Conservation (phyloP, 1,140 invertebrate genomes). For the Nebria ingens region DNA sequence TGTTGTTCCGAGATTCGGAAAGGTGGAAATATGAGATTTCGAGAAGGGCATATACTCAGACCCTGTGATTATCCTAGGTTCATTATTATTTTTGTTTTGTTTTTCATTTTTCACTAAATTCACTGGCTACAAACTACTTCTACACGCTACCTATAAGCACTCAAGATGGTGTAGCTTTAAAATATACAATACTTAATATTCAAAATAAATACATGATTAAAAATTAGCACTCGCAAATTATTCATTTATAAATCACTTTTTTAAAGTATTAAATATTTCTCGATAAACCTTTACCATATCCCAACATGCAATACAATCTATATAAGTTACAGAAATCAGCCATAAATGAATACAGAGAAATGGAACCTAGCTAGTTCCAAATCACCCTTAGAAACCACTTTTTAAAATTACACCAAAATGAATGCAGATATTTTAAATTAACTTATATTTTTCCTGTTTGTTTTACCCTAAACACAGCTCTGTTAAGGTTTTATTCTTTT, state of each 20-base stretch:
- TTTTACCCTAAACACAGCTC: constrained; percentile 10
- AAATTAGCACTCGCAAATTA: neutral
- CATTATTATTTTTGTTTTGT: too few relatives aligned
- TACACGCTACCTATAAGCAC: constrained; percentile 30
- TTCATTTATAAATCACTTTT: constrained; percentile 19
- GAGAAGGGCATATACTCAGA: constrained; percentile 28
- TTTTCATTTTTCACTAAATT: constrained; percentile 24
- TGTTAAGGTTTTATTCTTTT: neutral
- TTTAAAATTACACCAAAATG: constrained; percentile 5
- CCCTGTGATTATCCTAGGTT: constrained; percentile 33
- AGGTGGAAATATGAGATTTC: constrained; percentile 5
- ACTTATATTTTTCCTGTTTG: neutral
- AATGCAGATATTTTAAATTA: neutral
- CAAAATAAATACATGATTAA: too few relatives aligned
- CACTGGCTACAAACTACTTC: constrained; percentile 31
- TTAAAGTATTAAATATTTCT: too few relatives aligned
- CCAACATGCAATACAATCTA: too few relatives aligned
- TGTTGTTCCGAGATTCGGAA: neutral
- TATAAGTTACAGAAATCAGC: too few relatives aligned
- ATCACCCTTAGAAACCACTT: too few relatives aligned
- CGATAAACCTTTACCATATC: too few relatives aligned
- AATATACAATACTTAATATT: too few relatives aligned
- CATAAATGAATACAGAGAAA: too few relatives aligned
- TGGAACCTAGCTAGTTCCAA: too few relatives aligned
- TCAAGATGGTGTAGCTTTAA: constrained; percentile 25